These are phyloP conservation scores for Galeopsomyia nigrocyanea DNA, from an alignment of 2,888 invertebrate species.

Conservation along the genomic window DNA sequence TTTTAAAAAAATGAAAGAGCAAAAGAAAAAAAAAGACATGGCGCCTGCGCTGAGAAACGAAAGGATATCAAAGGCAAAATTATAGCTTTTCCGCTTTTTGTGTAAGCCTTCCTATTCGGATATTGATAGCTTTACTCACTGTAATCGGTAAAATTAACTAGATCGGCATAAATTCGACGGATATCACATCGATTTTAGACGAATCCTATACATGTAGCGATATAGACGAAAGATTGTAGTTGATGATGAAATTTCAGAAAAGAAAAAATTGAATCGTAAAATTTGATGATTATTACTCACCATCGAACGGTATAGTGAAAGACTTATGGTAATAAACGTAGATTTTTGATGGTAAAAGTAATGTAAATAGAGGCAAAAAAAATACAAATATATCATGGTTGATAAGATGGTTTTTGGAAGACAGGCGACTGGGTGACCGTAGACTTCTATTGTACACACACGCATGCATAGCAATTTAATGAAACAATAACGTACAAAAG, in stretches of 20 bases:
- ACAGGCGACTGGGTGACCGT: slow-evolving; percentile 11
- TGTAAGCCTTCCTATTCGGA: slow-evolving; percentile 10
- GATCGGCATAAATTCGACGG: neutral
- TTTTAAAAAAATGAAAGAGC: slow-evolving; percentile 27
- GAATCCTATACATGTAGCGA: neutral
- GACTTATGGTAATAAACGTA: slow-evolving; percentile 20
- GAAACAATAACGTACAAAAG: slow-evolving; percentile 15
- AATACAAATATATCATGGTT: neutral
- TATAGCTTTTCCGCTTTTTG: slow-evolving; percentile 9
- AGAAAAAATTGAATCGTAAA: slow-evolving; percentile 11
- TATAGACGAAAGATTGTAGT: no score
- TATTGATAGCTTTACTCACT: slow-evolving; percentile 4
- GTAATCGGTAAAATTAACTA: slow-evolving; percentile 3
- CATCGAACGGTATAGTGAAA: neutral
- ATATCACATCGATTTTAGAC: neutral
- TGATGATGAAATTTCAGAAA: neutral
- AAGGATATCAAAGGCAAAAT: slow-evolving; percentile 28
- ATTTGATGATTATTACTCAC: neutral
- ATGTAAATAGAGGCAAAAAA: slow-evolving; percentile 37
- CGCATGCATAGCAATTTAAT: slow-evolving; percentile 21
- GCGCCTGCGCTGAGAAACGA: slow-evolving; percentile 41
- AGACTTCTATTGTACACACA: slow-evolving; percentile 22
- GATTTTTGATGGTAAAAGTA: slow-evolving; percentile 29
- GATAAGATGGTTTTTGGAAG: neutral
- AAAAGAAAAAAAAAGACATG: slow-evolving; percentile 17